Evolutionary conservation across 2,888 invertebrate species (phyloP).

Genomic region (Apocheima hispidaria): DNA sequence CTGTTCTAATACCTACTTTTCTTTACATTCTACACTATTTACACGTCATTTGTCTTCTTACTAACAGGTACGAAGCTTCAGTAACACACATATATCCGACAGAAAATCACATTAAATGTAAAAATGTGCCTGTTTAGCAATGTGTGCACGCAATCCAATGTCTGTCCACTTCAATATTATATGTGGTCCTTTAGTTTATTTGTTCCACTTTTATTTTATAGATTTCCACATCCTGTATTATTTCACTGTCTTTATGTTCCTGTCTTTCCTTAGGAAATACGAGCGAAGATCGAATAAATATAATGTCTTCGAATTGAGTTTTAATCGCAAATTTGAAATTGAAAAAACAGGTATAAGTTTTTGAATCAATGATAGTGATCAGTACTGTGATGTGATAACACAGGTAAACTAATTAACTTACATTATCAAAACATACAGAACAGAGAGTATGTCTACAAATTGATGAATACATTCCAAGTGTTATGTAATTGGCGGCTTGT

Average conservation of each 20-base stretch:
- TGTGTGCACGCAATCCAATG: constrained; percentile 83
- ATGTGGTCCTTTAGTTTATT: constrained; percentile 81
- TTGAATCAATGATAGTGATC: too few relatives aligned
- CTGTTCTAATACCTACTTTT: constrained; percentile 61
- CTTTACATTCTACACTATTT: constrained; percentile 74
- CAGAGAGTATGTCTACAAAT: constrained; percentile 62
- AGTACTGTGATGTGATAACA: too few relatives aligned
- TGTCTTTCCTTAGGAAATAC: constrained; percentile 55
- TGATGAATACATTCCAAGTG: constrained; percentile 57
- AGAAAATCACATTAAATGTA: constrained; percentile 63
- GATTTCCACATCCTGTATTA: constrained; percentile 69
- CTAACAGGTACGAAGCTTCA: constrained; percentile 59
- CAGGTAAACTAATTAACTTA: constrained; percentile 53
- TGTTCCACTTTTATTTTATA: constrained; percentile 68
- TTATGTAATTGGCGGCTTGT: constrained; percentile 58
- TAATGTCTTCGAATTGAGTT: constrained; percentile 18
- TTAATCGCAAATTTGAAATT: not conserved
- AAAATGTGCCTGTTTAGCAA: constrained; percentile 80
- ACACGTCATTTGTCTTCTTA: constrained; percentile 56
- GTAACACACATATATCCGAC: constrained; percentile 66
- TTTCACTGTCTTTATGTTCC: constrained; percentile 73
- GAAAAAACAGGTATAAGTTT: too few relatives aligned
- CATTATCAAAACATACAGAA: constrained; percentile 66
- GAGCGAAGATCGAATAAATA: constrained; percentile 52
- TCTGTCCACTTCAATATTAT: constrained; percentile 83